These are phyloP conservation scores for Agrochola macilenta DNA, from an alignment of 2,888 invertebrate genomes.

Conservation along the genomic window DNA sequence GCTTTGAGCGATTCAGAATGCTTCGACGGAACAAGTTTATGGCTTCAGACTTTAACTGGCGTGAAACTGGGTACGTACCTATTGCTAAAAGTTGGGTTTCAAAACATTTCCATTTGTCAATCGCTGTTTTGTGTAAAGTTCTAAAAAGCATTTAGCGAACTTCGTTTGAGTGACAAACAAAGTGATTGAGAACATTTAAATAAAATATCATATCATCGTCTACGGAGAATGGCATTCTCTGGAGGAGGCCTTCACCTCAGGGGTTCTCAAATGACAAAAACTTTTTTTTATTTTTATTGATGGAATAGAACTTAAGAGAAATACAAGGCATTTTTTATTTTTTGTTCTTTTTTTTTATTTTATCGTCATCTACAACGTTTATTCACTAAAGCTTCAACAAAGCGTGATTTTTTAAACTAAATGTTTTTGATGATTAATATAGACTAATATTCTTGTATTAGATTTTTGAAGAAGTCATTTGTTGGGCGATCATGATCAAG, in stretches of 20 bases:
- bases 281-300: too few species aligned
- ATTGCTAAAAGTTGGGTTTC: background rate
- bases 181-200: constrained; percentile 2
- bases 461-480: background rate
- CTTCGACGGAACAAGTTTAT: constrained; percentile 23
- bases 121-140: background rate
- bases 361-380: constrained; percentile 16
- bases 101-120: constrained; percentile 1
- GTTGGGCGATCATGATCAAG: rapidly evolving
- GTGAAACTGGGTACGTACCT: constrained; percentile 13
- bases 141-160: constrained; percentile 6
- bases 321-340: too few species aligned
- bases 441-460: background rate
- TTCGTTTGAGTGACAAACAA: constrained; percentile 10
- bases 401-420: background rate
- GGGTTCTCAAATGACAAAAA: too few species aligned
- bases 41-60: constrained; percentile 19
- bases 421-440: background rate
- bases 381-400: constrained; percentile 11
- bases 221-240: too few species aligned
- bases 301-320: too few species aligned
- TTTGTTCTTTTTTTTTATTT: too few species aligned
- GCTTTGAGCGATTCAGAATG: constrained; percentile 19
- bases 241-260: too few species aligned
- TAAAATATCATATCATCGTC: background rate